These are phyloP conservation scores for Byasa hedistus DNA, from an alignment of 2,888 invertebrate genomes.

Conservation along the genomic window DNA sequence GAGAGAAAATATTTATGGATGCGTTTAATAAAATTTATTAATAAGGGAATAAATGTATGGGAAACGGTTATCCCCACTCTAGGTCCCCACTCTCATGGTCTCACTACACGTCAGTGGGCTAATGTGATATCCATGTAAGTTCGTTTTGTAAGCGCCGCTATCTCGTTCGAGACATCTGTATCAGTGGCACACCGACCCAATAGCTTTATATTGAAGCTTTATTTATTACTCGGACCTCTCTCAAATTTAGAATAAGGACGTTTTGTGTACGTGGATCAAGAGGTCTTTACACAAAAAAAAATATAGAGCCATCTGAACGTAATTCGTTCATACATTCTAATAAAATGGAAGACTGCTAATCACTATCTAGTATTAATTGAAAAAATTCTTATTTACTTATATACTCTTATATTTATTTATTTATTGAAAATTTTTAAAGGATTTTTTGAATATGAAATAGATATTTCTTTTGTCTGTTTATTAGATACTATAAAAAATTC, in stretches of 20 bases:
- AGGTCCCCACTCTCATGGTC: slow-evolving; percentile 40
- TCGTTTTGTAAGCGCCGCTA: slow-evolving; percentile 72
- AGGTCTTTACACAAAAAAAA: slow-evolving; percentile 38
- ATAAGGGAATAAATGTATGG: slow-evolving; percentile 17
- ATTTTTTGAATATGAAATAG: too few relatives aligned
- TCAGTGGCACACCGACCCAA: slow-evolving; percentile 70
- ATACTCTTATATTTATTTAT: too few relatives aligned
- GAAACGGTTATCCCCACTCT: slow-evolving; percentile 8
- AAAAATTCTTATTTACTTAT: too few relatives aligned
- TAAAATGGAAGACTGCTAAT: neutral
- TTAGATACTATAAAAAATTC: too few relatives aligned
- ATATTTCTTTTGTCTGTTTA: too few relatives aligned
- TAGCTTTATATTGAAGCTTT: slow-evolving; percentile 70
- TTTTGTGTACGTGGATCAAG: slow-evolving; percentile 43
- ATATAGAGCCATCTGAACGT: slow-evolving; percentile 4
- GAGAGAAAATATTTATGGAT: neutral
- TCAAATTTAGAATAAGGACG: slow-evolving; percentile 57
- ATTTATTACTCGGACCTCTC: slow-evolving; percentile 68
- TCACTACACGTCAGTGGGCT: slow-evolving; percentile 54
- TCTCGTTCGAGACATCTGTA: slow-evolving; percentile 72
- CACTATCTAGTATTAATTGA: too few relatives aligned
- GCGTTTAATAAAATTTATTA: slow-evolving; percentile 10
- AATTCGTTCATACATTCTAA: neutral
- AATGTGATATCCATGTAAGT: slow-evolving; percentile 76
- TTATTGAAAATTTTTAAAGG: too few relatives aligned